phyloP scores from a whole-genome alignment of 1,140 invertebrate genomes.

The Bombyx mandarina region DNA sequence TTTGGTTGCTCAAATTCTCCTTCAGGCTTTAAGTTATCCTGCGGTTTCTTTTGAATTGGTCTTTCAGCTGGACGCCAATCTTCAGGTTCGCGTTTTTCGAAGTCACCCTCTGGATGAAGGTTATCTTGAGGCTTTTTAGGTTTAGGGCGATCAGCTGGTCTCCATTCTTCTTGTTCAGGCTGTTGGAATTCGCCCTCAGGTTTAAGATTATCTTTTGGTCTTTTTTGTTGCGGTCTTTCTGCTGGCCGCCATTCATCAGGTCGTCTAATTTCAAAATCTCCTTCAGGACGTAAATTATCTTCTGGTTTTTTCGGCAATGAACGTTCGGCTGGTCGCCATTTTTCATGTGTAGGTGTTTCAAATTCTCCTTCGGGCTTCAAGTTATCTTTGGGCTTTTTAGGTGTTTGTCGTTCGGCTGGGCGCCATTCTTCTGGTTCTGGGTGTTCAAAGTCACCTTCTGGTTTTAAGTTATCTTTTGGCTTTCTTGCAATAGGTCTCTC shows the following conservation, averaged over 20 bases:
- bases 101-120: conserved; percentile 69
- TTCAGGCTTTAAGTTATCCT: conserved; percentile 72
- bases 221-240: neutral
- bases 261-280: conserved; percentile 1
- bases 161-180: conserved; percentile 7
- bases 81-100: conserved; percentile 20
- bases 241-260: conserved; percentile 6
- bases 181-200: conserved; percentile 4
- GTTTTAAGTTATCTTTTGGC: conserved; percentile 1
- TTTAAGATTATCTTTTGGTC: conserved; percentile 2
- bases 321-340: conserved; percentile 3
- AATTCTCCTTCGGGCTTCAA: conserved; percentile 10
- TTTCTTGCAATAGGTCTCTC: conserved; percentile 1
- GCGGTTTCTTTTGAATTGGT: conserved; percentile 53
- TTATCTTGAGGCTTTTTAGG: conserved; percentile 50
- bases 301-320: conserved; percentile 2
- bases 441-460: conserved; percentile 12
- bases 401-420: neutral
- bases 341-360: neutral
- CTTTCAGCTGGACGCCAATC: conserved; percentile 39
- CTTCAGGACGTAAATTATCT: conserved; percentile 4
- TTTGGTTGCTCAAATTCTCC: conserved; percentile 62
- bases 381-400: conserved; percentile 2
- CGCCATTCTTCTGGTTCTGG: conserved; percentile 1
- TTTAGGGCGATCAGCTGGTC: conserved; percentile 12